Evolutionary conservation across 2,797 vertebrate genomes (phyloP).

Genomic region (Rallus crepitans): DNA sequence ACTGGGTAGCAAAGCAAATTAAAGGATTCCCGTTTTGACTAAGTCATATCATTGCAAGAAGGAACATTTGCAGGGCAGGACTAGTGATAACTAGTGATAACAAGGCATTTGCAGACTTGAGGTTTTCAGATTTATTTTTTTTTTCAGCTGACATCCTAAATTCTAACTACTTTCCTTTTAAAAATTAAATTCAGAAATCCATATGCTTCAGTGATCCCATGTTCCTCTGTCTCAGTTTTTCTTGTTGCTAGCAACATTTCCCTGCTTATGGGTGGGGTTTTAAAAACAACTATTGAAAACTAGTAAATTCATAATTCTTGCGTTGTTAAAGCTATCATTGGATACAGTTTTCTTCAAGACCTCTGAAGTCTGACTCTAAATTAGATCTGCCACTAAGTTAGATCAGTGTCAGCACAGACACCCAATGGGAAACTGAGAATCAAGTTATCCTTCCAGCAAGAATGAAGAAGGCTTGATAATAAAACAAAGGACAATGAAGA

Average conservation of each 20-base stretch:
- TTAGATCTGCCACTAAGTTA: neutral
- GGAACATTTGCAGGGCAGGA: neutral
- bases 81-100: neutral
- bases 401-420: fast-evolving
- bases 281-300: neutral
- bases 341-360: neutral
- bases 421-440: neutral
- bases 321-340: neutral
- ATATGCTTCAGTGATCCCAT: neutral
- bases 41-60: neutral
- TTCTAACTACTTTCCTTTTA: neutral
- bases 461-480: neutral
- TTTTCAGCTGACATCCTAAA: neutral
- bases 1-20: neutral
- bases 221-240: neutral
- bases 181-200: neutral
- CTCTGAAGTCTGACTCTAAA: neutral
- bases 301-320: neutral
- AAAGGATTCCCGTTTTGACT: neutral
- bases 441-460: neutral
- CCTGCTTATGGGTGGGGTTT: fast-evolving
- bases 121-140: neutral
- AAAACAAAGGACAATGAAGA: neutral
- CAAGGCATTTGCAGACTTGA: neutral
- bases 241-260: neutral